These are phyloP conservation scores for Tangachromis dhanisi DNA, from an alignment of 2,113 vertebrate species.

Conservation along the genomic window DNA sequence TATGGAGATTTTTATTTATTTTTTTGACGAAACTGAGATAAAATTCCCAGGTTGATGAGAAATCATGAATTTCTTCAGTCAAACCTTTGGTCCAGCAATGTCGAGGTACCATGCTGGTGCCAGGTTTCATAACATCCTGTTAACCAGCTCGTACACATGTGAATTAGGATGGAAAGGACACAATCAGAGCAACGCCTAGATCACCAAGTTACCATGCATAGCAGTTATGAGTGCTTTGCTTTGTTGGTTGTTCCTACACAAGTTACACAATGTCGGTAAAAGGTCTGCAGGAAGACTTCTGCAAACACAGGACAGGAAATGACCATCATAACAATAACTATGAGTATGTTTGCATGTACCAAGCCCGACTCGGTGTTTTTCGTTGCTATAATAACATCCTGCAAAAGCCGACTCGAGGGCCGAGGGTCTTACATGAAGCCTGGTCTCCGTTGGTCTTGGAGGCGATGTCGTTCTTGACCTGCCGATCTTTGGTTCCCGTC, in stretches of 20 bases:
- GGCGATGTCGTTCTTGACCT: slow-evolving; percentile 84
- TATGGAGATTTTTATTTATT: neutral
- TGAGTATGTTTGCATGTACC: neutral
- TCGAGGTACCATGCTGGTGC: neutral
- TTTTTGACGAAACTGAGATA: neutral
- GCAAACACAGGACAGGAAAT: slow-evolving; percentile 29
- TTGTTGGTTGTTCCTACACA: slow-evolving; percentile 14
- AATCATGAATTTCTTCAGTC: neutral
- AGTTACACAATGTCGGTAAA: slow-evolving; percentile 1
- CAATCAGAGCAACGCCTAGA: neutral
- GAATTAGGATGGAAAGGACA: neutral
- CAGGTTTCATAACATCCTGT: neutral
- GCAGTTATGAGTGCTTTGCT: neutral
- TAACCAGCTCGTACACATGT: neutral
- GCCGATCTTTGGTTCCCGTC: slow-evolving; percentile 83
- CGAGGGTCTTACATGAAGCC: slow-evolving; percentile 83
- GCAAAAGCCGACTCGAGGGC: neutral
- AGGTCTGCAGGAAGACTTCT: neutral
- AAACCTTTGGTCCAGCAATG: neutral
- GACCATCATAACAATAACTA: slow-evolving; percentile 15
- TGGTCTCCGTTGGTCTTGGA: slow-evolving; percentile 92
- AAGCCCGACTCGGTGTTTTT: neutral
- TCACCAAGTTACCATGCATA: neutral
- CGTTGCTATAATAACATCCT: neutral
- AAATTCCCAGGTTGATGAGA: neutral